Evolutionary conservation across 2,797 vertebrate genomes (phyloP).

Genomic region (Atherinosoma microstoma): DNA sequence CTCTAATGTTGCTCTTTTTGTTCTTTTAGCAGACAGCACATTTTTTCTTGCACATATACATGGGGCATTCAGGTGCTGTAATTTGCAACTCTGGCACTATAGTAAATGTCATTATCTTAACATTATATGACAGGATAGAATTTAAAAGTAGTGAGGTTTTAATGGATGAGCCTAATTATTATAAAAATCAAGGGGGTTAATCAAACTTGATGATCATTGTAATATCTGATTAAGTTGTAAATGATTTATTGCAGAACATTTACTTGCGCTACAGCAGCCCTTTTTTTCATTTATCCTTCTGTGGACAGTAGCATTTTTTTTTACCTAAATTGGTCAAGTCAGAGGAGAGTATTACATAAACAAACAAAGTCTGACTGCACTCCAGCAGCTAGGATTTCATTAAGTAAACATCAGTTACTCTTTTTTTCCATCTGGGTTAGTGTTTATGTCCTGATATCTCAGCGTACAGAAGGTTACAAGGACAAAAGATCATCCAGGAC

Average conservation of each 20-base stretch:
- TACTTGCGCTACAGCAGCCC: no score
- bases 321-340: neutral
- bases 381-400: constrained; percentile 13
- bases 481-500: neutral
- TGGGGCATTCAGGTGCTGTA: neutral
- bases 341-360: no score
- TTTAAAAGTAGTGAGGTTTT: neutral
- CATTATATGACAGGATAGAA: neutral
- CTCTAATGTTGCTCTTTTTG: no score
- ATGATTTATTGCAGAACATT: no score
- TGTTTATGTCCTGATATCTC: neutral
- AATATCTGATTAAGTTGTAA: no score
- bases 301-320: no score
- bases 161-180: neutral
- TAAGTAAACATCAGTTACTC: neutral
- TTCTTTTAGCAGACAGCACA: no score
- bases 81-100: neutral
- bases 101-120: neutral
- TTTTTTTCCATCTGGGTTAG: constrained; percentile 7
- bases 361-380: constrained; percentile 1
- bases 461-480: constrained; percentile 2
- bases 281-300: no score
- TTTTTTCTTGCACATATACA: neutral
- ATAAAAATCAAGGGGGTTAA: no score
- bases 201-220: no score